Evolutionary conservation across 2,888 invertebrate genomes (phyloP), one percentile per base, ranked within the genome.

Genomic region (Athalia circularis): DNA sequence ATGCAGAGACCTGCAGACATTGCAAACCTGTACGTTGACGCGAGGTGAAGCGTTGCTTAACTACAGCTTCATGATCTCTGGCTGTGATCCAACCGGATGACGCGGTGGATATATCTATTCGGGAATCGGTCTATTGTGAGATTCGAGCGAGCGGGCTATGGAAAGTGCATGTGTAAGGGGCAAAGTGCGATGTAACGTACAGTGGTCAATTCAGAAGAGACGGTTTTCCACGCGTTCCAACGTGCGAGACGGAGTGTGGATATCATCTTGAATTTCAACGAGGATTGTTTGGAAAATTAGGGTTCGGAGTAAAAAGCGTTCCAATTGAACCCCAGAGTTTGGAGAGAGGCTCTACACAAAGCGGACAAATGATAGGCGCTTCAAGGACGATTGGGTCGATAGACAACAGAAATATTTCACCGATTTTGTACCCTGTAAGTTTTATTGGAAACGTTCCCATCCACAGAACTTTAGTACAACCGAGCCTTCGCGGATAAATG

Each of bases 381-480:
- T 75, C 62, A 64, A 50, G 52, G 75, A 62, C 61, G 62, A 75
- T 75, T 75, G 75, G 75, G 61, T 75, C 75, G 50, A 75, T 50
- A 64, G 75, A 64, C 48, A 75, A 75, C 75, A 75, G 64, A 64
- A 61, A 75, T 75, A 75, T 64, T 62, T 64, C 50, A 3, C 47
- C n/a, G 15, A 11, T n/a, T 54, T 57, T 62, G 29, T 50, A 62
- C 13, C 50, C 62, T 75, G 61, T 62, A 64, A 75, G 75, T 75
- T 75, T 75, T 75, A 61, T 75, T 75, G 52, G 75, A 75, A 75
- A 75, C 62, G 50, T 50, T 75, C 50, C 13, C 45, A 13, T 47
- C 72, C 57, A 11, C 29, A 29, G 29, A 29, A 29, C 62, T 15
- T 62, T 48, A 8, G 64, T 29, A 75, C 62, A 62, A 64, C 11